Percentiles rank a stretch among this genome's conserved stretches.
phyloP scores from a whole-genome alignment of 2,888 invertebrate genomes.

The Melanostoma scalare region DNA sequence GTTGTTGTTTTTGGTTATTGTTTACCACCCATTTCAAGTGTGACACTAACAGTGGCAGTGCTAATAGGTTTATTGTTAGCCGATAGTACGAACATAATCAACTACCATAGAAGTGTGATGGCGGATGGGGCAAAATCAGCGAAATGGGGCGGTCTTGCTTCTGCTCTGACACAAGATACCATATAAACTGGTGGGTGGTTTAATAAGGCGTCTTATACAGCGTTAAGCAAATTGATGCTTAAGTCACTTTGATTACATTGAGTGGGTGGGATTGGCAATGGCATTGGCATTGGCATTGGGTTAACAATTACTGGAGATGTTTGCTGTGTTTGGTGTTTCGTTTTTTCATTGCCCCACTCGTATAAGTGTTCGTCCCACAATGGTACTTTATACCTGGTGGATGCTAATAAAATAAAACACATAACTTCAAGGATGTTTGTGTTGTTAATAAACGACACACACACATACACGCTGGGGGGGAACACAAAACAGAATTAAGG shows the following conservation, averaged over 20 bases:
- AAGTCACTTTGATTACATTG: slow-evolving; percentile 52
- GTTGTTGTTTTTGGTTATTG: slow-evolving; percentile 16
- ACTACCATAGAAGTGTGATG: slow-evolving; percentile 17
- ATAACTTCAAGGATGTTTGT: slow-evolving; percentile 13
- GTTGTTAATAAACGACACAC: slow-evolving; percentile 12
- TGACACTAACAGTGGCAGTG: slow-evolving; percentile 32
- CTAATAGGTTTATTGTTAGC: slow-evolving; percentile 50
- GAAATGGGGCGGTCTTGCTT: background rate
- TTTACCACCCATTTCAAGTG: slow-evolving; percentile 40
- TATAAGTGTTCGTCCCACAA: background rate
- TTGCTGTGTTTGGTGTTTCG: slow-evolving; percentile 2
- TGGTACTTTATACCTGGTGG: slow-evolving; percentile 17
- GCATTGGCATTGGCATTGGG: background rate
- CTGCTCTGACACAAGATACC: background rate
- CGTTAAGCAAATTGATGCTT: slow-evolving; percentile 24
- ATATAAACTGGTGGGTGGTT: slow-evolving; percentile 20
- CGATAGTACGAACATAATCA: slow-evolving; percentile 47
- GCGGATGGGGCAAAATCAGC: background rate
- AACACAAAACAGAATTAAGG: slow-evolving; percentile 30
- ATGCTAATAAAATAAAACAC: slow-evolving; percentile 13
- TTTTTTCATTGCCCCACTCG: slow-evolving; percentile 19
- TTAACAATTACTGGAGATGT: slow-evolving; percentile 55
- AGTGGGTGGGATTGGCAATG: slow-evolving; percentile 35
- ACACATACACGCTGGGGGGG: background rate
- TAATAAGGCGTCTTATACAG: slow-evolving; percentile 9